Evolutionary conservation across 2,113 vertebrate genomes (phyloP).

Genomic region (Bubalus kerabau): DNA sequence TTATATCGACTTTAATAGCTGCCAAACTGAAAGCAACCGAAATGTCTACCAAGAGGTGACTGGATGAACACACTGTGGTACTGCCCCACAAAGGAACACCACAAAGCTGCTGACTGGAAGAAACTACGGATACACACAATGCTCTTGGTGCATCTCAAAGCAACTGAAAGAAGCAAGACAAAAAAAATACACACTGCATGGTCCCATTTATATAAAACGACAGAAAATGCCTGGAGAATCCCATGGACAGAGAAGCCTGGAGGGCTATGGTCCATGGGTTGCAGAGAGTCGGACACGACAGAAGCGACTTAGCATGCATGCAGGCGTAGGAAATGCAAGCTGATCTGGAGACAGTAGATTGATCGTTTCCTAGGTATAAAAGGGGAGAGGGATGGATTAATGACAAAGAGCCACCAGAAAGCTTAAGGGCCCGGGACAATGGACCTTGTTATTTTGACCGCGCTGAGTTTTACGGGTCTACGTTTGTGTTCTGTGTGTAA

Average conservation of each 20-base stretch:
- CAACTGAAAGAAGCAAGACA: neutral
- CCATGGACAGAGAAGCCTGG: neutral
- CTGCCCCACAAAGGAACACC: neutral
- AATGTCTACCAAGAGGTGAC: neutral
- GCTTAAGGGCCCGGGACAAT: neutral
- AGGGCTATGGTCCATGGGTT: neutral
- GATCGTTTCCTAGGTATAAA: neutral
- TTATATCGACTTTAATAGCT: neutral
- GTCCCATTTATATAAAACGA: neutral
- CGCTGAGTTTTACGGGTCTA: neutral
- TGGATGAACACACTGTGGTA: neutral
- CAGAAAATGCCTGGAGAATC: neutral
- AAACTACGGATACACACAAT: neutral
- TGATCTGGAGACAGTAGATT: neutral
- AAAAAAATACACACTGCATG: neutral
- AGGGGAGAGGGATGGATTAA: neutral
- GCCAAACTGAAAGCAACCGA: neutral
- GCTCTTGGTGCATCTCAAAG: neutral
- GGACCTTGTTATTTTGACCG: neutral
- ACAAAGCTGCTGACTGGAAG: neutral
- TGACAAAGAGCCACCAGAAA: neutral
- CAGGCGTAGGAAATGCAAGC: neutral
- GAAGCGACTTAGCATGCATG: neutral
- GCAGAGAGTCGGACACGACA: neutral
- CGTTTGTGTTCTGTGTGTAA: neutral